Evolutionary conservation across 2,888 invertebrate species (phyloP).

Genomic region (Galerucella calmariensis): DNA sequence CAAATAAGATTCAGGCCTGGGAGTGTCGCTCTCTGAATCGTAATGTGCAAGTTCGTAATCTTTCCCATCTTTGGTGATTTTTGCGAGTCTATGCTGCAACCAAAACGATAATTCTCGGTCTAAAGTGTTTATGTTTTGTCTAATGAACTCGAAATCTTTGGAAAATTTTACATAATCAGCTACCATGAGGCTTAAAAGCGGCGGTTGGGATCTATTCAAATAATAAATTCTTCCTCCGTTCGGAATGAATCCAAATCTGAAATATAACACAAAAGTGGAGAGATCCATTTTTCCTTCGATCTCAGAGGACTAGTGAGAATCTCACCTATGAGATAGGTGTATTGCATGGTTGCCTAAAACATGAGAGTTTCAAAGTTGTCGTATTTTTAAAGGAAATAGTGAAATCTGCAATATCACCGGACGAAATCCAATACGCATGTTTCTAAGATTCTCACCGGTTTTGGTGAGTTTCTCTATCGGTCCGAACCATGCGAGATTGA

Average conservation of each 20-base stretch:
- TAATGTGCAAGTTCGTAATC: slow-evolving; percentile 71
- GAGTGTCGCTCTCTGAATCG: slow-evolving; percentile 72
- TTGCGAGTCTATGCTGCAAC: slow-evolving; percentile 70
- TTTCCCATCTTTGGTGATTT: slow-evolving; percentile 66
- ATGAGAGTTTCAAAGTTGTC: too few species aligned
- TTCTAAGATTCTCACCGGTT: too few species aligned
- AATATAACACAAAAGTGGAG: slow-evolving; percentile 13
- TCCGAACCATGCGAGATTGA: too few species aligned
- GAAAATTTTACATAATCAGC: slow-evolving; percentile 66
- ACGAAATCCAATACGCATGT: too few species aligned
- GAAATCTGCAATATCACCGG: too few species aligned
- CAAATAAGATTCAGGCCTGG: slow-evolving; percentile 79
- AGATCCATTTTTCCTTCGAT: too few species aligned
- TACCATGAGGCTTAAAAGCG: slow-evolving; percentile 79
- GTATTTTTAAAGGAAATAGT: too few species aligned
- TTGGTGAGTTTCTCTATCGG: too few species aligned
- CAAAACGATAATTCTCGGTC: slow-evolving; percentile 76
- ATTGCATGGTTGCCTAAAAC: too few species aligned
- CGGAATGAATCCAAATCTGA: slow-evolving; percentile 61
- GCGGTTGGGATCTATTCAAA: slow-evolving; percentile 72
- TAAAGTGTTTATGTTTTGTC: slow-evolving; percentile 68
- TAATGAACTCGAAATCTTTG: slow-evolving; percentile 73
- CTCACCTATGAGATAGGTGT: too few species aligned
- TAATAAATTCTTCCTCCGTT: slow-evolving; percentile 57
- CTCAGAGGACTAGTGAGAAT: too few species aligned